Evolutionary conservation across 1,140 invertebrate genomes (phyloP), one percentile per base, ranked within the genome.

Genomic region (Philotrypesis tridentata): DNA sequence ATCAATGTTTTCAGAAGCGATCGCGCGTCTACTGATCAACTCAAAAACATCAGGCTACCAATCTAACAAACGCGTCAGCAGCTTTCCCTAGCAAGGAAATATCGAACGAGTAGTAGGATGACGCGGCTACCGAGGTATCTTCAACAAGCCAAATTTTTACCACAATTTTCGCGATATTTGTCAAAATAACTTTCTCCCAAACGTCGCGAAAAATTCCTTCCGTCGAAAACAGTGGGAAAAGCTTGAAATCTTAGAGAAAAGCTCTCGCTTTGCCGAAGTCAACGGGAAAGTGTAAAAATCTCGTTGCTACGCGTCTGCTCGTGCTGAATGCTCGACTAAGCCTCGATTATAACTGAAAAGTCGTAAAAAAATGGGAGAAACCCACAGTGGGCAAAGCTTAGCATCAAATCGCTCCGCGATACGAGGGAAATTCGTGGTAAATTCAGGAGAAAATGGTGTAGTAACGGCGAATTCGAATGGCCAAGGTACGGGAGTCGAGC

Each of bases 21-120:
- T 33, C 40, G 71, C 83, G 80, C 23, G 33, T 2, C 61, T 89
- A 90, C 73, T 85, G 85, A 9, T 86, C 79, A 77, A 86, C 71
- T 74, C 43, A 86, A 87, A 87, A 89, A 91, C 87, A 91, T 90
- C 37, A 43, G 85, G 21, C 82, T 40, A 80, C 80, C 80, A 79
- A 78, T 63, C 76, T 31, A 68, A 43, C 67, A 68, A 75, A 85
- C 83, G 87, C 87, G 87, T 87, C 88, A 88, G 87, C 86, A 89
- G 85, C 87, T 89, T 89, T 88, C 85, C 74, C 65, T 70, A 78
- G 82, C 82, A 68, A 85, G 77, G 83, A 87, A 89, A 87, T 89
- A 90, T 90, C 84, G 86, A 89, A 87, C 88, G 87, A 85, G 83
- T 43, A 84, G 83, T 88, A 80, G 40, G 84, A 87, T 85, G 86